Base-by-base conservation (phyloP, 1,140 invertebrate species). In the Drosophila kikkawai region DNA sequence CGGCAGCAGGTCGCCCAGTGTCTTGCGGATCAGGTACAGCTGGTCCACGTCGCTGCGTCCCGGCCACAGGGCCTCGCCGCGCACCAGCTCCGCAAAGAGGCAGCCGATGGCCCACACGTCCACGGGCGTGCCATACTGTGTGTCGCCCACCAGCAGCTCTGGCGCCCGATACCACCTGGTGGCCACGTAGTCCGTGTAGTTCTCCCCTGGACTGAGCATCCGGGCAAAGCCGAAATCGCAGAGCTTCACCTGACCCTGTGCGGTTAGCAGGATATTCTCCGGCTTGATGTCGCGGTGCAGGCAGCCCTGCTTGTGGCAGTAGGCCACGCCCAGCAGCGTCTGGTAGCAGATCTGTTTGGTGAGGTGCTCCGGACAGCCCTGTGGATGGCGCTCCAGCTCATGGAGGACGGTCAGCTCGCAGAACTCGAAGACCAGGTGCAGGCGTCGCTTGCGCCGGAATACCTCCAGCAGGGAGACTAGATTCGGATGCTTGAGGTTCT, bases 141-240 rank as follows among this genome's bases (percentile, higher is more conserved):
- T 99, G 92, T 99, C 99, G 0, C 99, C 99, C 0, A 99, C 99
- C 22, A 99, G 94, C 11, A 99, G 94, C 93, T 99, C 99, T 0
- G 98, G 98, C 15, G 98, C 97, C 60, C 99, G 94, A 93, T 99
- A 99, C 99, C 99, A 99, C 29, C 99, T 94, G 7, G 99, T 99
- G 3, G 99, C 99, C 50, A 99, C 99, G 93, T 99, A 99, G 93
- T 99, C 99, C 58, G 99, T 99, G 92, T 99, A 99, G 93, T 99
- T 98, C 94, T 99, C 99, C 8, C 98, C 98, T 1, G 98, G 97
- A 93, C 98, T 99, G 75, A 99, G 95, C 94, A 99, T 97, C 82
- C 99, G 95, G 0, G 99, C 99, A 93, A 99, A 99, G 29, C 99
- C 99, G 93, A 99, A 99, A 93, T 99, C 99, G 91, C 98, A 99